Evolutionary conservation across 2,113 vertebrate genomes (phyloP), one percentile per base, ranked within the genome.

Genomic region (Sciurus niger): DNA sequence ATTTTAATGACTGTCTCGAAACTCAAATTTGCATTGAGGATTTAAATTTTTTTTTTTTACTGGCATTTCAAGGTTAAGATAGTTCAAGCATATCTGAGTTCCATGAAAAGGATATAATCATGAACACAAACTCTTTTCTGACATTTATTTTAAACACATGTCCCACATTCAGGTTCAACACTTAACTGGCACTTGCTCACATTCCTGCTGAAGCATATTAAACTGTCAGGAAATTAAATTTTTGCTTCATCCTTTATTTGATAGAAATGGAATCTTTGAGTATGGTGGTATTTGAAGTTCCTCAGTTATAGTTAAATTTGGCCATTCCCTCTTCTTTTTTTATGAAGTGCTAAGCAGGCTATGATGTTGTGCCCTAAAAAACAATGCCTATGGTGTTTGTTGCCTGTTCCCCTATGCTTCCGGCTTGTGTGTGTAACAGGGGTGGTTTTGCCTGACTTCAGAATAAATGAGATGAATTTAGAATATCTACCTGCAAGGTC

Each of bases 161-260:
- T 78, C 77, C 67, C 34, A 40, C 6, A 12, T 70, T 80, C 37
- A 58, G 37, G 40, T 32, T 87, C 30, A 67, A 20, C 77, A 30
- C 67, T 68, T 79, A 46, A n/a, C 70, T 43, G 80, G 76, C 3
- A 2, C 70, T 94, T 93, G 87, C 80, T 53, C 65, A 76, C 77
- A 82, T 88, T 97, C 95, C 82, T 85, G 55, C 40, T 28, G 28
- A 72, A 93, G 90, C 60, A 88, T 51, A 88, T 68, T 24, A 84
- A 96, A 96, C 72, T 84, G 63, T 82, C 94, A 96, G 94, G 93
- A 98, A 96, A 94, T 96, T 83, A 96, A 95, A 95, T 43, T 72
- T 93, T 89, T 96, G 65, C 65, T 95, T 94, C 92, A 63, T 95
- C 94, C 67, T 95, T 95, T 93, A 46, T 89, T 89, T 93, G 95